Conservation (phyloP, 2,888 invertebrate genomes). For the Aproaerema taeniolella region DNA sequence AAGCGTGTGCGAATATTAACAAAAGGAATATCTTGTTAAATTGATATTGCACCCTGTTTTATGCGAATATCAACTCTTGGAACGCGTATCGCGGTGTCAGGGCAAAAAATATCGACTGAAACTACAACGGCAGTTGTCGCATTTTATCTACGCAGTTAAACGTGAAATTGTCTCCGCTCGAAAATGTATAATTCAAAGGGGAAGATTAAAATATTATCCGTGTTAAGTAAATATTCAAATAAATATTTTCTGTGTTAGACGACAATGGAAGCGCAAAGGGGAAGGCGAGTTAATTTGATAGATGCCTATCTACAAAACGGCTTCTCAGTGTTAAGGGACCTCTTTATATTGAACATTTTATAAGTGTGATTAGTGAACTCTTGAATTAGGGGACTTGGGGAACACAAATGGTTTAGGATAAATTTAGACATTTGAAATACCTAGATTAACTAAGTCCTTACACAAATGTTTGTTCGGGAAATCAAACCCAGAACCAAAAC, state of each 20-base stretch:
- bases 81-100: conserved; percentile 20
- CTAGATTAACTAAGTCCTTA: no score
- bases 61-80: conserved; percentile 44
- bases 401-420: no score
- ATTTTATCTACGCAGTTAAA: no score
- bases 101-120: no score
- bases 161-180: conserved; percentile 77
- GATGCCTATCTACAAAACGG: conserved; percentile 76
- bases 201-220: conserved; percentile 79
- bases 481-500: no score
- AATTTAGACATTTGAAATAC: no score
- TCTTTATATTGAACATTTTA: conserved; percentile 50
- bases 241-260: conserved; percentile 79
- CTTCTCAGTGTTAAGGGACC: conserved; percentile 64
- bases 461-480: no score
- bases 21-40: conserved; percentile 78
- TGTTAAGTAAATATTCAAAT: conserved; percentile 79
- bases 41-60: conserved; percentile 58
- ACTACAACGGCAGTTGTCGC: no score
- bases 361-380: conserved; percentile 69
- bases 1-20: conserved; percentile 79
- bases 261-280: conserved; percentile 67
- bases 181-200: conserved; percentile 78
- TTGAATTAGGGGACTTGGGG: no score
- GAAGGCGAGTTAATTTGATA: conserved; percentile 71